Evolutionary conservation across 2,113 vertebrate genomes (phyloP).

Genomic region (Chamaea fasciata): DNA sequence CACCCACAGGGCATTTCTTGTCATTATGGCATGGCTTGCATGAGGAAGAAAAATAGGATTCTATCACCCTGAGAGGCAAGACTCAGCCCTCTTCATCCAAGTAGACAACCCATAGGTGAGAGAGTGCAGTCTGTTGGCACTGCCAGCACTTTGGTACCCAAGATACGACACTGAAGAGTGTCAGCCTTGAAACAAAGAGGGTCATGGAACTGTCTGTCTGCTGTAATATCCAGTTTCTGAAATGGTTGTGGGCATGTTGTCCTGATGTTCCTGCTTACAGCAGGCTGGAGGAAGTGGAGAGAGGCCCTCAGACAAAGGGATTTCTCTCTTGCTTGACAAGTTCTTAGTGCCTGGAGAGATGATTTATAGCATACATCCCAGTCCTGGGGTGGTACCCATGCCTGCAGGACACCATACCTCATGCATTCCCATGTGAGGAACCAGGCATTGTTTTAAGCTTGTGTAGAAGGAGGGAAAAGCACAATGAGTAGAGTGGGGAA

Average conservation of each 20-base stretch:
- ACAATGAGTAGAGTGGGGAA: background rate
- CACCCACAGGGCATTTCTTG: background rate
- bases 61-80: background rate
- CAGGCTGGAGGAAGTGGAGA: background rate
- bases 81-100: background rate
- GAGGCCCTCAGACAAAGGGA: background rate
- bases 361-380: background rate
- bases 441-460: background rate
- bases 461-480: background rate
- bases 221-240: background rate
- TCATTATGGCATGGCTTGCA: background rate
- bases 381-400: background rate
- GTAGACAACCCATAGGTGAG: background rate
- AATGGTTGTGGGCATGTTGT: background rate
- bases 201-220: background rate
- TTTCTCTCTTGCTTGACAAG: background rate
- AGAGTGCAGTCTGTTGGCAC: background rate
- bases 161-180: background rate
- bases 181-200: background rate
- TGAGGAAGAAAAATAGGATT: background rate
- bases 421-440: background rate
- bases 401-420: background rate
- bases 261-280: background rate
- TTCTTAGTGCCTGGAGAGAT: background rate
- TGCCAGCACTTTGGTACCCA: background rate